A percentile compares a stretch with the other conserved stretches of the same genome.
phyloP scores from a whole-genome alignment of 2,797 vertebrate species.

The Cossypha dichroa region DNA sequence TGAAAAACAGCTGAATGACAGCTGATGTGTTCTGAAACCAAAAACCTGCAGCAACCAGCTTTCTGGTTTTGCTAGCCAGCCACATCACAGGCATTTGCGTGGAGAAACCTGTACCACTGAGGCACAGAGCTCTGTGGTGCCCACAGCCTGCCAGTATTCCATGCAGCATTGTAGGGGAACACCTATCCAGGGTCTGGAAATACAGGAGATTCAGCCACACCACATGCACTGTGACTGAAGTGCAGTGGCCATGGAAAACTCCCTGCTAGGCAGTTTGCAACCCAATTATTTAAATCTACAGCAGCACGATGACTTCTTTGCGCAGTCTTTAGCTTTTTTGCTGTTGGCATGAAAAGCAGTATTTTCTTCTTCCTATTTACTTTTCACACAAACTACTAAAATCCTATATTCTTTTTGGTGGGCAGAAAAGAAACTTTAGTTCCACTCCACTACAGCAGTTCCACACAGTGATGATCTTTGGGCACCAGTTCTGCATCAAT shows the following conservation, averaged over 20 bases:
- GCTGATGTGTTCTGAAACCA: not conserved
- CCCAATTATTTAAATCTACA: not conserved
- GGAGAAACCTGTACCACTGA: not conserved
- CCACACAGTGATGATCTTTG: not conserved
- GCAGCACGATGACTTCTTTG: not conserved
- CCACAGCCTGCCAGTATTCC: not conserved
- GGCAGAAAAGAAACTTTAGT: not conserved
- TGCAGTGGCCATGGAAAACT: not conserved
- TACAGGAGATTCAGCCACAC: not conserved
- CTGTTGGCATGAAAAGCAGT: not conserved
- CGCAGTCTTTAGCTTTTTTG: not conserved
- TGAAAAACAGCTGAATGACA: not conserved
- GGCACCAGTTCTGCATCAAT: not conserved
- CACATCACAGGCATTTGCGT: not conserved
- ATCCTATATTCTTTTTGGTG: not conserved
- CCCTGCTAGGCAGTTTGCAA: not conserved
- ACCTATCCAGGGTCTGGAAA: not conserved
- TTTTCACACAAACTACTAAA: not conserved
- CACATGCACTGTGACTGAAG: rapidly evolving
- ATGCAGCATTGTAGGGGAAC: rapidly evolving
- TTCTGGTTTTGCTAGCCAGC: not conserved
- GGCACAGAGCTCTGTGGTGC: not conserved
- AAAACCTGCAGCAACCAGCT: not conserved
- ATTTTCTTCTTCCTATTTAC: not conserved
- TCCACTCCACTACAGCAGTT: not conserved